A percentile compares a stretch with the other conserved stretches of the same genome.
Conservation (phyloP, 2,888 invertebrate genomes). For the Polia nebulosa region DNA sequence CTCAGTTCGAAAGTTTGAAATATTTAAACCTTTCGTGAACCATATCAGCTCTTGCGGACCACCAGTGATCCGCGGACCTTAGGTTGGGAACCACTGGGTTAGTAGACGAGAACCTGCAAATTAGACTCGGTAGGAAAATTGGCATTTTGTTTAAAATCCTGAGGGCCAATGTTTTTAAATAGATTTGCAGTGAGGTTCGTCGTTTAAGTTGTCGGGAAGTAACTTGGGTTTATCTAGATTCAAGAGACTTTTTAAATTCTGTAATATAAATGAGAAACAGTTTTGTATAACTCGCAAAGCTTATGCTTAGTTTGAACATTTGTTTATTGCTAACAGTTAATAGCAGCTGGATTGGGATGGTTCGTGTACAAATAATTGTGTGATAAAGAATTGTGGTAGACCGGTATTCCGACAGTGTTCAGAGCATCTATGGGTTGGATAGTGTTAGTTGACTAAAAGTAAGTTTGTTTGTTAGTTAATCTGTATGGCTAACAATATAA, state of each 20-base stretch:
- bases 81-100: no score
- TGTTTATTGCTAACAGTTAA: slow-evolving; percentile 3
- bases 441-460: slow-evolving; percentile 1
- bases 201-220: not conserved
- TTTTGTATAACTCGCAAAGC: no score
- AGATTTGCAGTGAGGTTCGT: not conserved
- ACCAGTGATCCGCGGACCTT: no score
- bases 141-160: slow-evolving; percentile 1
- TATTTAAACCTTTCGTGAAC: no score
- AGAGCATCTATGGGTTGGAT: slow-evolving; percentile 42
- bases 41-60: no score
- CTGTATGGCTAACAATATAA: no score
- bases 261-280: no score
- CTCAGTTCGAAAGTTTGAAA: no score
- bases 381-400: slow-evolving; percentile 48
- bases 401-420: slow-evolving; percentile 62
- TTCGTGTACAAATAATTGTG: slow-evolving; percentile 35
- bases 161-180: not conserved
- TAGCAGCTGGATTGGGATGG: slow-evolving; percentile 18
- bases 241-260: not conserved
- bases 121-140: not conserved
- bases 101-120: no score
- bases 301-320: no score
- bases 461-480: no score
- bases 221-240: no score